Conservation (phyloP, 2,797 vertebrate genomes). For the Notoglanidium macrostoma region DNA sequence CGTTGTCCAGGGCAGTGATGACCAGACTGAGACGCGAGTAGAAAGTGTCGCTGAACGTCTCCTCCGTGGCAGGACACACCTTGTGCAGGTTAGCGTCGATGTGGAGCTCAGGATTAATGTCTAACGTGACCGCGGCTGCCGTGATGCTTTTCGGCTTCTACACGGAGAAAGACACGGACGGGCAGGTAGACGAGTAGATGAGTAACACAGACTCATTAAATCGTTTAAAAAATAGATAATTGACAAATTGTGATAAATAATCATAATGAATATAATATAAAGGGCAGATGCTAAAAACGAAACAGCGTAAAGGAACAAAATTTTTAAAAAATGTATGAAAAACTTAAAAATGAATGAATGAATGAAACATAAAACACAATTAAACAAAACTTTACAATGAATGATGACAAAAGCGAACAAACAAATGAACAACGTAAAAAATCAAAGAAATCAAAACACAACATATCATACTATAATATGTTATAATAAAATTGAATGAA, state of each 20-base stretch:
- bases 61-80: conserved; percentile 94
- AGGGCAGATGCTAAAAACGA: background rate
- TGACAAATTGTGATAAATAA: background rate
- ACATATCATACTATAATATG: background rate
- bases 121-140: conserved; percentile 85
- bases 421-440: background rate
- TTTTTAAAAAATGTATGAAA: background rate
- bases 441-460: background rate
- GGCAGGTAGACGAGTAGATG: too few species aligned
- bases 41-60: conserved; percentile 87
- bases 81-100: conserved; percentile 92
- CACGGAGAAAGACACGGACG: background rate
- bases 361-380: background rate
- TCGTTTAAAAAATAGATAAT: background rate
- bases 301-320: background rate
- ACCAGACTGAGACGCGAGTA: conserved; percentile 84
- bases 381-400: background rate
- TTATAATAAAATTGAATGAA: background rate
- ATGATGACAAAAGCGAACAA: background rate
- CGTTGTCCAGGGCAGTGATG: conserved; percentile 95
- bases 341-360: background rate
- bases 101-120: conserved; percentile 90
- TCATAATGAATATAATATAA: background rate
- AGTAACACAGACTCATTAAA: background rate
- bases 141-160: conserved; percentile 97